Evolutionary conservation across 2,888 invertebrate species (phyloP).

Genomic region (Cryptus viduatorius): DNA sequence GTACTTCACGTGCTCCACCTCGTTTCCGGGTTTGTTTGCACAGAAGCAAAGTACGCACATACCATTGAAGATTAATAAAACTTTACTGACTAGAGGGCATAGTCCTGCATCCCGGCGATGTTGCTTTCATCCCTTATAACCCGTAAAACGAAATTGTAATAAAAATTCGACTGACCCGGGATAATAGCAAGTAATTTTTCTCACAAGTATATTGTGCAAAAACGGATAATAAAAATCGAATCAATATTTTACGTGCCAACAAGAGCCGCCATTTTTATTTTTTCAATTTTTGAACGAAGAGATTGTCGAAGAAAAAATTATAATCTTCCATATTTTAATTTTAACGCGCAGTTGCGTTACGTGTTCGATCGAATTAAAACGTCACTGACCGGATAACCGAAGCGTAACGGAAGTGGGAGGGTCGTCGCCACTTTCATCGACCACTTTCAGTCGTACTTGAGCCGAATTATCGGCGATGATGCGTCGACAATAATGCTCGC

Average conservation of each 20-base stretch:
- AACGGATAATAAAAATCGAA: neutral
- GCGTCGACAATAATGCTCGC: slow-evolving; percentile 51
- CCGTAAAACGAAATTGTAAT: slow-evolving; percentile 13
- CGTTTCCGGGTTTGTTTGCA: slow-evolving; percentile 73
- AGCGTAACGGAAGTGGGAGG: slow-evolving; percentile 73
- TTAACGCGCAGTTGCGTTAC: neutral
- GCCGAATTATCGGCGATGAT: slow-evolving; percentile 79
- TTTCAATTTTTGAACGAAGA: neutral
- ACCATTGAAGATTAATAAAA: slow-evolving; percentile 66
- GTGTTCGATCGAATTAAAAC: slow-evolving; percentile 70
- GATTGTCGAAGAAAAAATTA: neutral
- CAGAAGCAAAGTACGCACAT: slow-evolving; percentile 69
- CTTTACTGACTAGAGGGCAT: slow-evolving; percentile 71
- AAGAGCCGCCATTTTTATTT: too few relatives aligned
- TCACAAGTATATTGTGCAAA: too few relatives aligned
- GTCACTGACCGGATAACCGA: slow-evolving; percentile 63
- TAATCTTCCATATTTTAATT: slow-evolving; percentile 50
- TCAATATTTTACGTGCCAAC: slow-evolving; percentile 3
- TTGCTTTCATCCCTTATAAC: neutral
- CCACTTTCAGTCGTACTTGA: slow-evolving; percentile 21
- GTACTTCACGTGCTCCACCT: slow-evolving; percentile 70
- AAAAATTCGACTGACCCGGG: slow-evolving; percentile 2
- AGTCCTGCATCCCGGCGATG: slow-evolving; percentile 62
- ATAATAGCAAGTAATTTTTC: neutral
- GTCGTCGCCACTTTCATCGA: slow-evolving; percentile 63